Base-by-base conservation (phyloP, 30 jellyfish, hydroid and myxozoan genomes). In the Chironex yamaguchii region DNA sequence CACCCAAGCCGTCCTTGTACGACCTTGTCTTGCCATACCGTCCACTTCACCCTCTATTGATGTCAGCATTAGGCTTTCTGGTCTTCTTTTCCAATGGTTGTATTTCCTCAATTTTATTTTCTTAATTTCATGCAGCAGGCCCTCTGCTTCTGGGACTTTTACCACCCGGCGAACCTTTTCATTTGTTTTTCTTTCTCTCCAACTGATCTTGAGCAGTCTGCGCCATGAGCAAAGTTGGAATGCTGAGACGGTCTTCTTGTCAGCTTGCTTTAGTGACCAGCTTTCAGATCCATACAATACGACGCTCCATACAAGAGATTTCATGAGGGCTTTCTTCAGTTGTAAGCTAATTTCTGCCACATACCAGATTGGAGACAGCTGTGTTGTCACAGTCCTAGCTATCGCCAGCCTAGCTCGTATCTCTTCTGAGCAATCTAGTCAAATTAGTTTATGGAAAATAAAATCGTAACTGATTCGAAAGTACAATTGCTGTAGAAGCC, bases 111-210 rank as follows among this genome's bases (percentile, higher is more conserved):
- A n/a, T n/a, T n/a, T n/a, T n/a, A n/a, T n/a, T n/a, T n/a, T n/a
- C n/a, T n/a, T n/a, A n/a, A n/a, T n/a, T n/a, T n/a, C n/a, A n/a
- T n/a, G n/a, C n/a, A n/a, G n/a, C n/a, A n/a, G n/a, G n/a, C n/a
- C n/a, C n/a, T n/a, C n/a, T n/a, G n/a, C n/a, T n/a, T n/a, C n/a
- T n/a, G n/a, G n/a, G n/a, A n/a, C 81, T 4, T 25, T 63, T 27
- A 67, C 62, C 62, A 17, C 36, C 36, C 9, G 14, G 28, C 33
- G 25, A 34, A 34, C 31, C 21, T 70, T 68, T 34, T 70, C 84
- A 76, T 80, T 80, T 34, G 85, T 80, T 12, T 22, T n/a, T 28
- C 85, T 29, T 34, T 31, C 91, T 63, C 48, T 65, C 91, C 85
- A 62, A 49, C 58, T 62, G 22, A 80, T 51, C 26, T 49, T 63